Base-by-base conservation (phyloP, 37 sponge, comb jelly and placozoan genomes). In the Halisarca cf. caerulea region DNA sequence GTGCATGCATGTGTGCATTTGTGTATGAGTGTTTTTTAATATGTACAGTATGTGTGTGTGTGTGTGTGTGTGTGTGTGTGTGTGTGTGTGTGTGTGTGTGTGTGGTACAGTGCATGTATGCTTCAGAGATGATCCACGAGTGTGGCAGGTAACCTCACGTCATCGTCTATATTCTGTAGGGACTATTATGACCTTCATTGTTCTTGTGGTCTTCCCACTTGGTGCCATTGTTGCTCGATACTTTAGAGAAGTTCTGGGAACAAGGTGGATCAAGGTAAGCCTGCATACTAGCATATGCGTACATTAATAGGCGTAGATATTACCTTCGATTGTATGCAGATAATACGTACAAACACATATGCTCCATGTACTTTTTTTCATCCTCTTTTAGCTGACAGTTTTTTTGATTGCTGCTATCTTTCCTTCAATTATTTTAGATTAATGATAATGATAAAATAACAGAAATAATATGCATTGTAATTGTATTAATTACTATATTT, bases 221-320 rank as follows among this genome's bases (percentile, higher is more conserved):
- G 77, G 77, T 15, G 45, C 45, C 9, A n/a, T 74, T 21, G 25
- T 74, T 20, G 77, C 77, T 2, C 11, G 77, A 15, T 43, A 74
- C 45, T 74, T 43, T 25, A 74, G 36, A 37, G 77, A 74, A 3
- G 36, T 74, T 2, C 42, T 74, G 17, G 77, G 77, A 14, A 8
- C 43, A 40, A 74, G 24, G 45, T 74, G 77, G 77, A 74, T 74
- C 45, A 39, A 74, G 43, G 77, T 74, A 40, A n/a, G 77, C 41
- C n/a, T n/a, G n/a, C n/a, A n/a, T n/a, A n/a, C n/a, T n/a, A n/a
- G n/a, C n/a, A n/a, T n/a, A n/a, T n/a, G 73, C 32, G 73, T 71
- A 32, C 5, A 20, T 71, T 5, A 7, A 15, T 62, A 23, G 11
- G 17, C 17, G 17, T 55, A 55, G 57, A 55, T 55, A 17, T 55